Evolutionary conservation across 2,888 invertebrate species (phyloP).

Genomic region (Microplitis deprimator): DNA sequence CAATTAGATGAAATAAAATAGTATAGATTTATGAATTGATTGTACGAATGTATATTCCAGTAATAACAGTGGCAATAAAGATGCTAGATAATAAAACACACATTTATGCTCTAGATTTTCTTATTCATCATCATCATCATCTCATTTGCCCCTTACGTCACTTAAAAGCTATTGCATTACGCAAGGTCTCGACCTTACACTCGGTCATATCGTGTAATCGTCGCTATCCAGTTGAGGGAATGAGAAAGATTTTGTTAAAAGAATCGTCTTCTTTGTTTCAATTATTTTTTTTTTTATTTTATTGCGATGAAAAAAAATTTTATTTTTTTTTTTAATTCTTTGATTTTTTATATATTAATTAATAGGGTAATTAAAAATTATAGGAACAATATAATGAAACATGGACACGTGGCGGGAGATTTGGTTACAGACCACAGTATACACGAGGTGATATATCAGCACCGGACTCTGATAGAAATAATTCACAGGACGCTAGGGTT

Average conservation of each 20-base stretch:
- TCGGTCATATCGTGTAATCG: constrained; percentile 41
- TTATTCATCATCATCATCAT: constrained; percentile 39
- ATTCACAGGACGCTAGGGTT: constrained; percentile 12
- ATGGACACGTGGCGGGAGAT: constrained; percentile 36
- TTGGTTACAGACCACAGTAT: constrained; percentile 15
- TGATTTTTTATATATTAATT: too few species aligned
- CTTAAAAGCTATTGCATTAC: constrained; percentile 46
- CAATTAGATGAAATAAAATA: too few species aligned
- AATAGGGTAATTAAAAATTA: neutral
- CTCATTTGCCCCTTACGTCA: constrained; percentile 50
- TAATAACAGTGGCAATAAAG: neutral
- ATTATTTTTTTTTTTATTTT: too few species aligned
- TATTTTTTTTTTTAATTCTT: neutral
- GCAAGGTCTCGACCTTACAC: constrained; percentile 53
- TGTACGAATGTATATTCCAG: neutral
- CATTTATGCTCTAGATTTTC: constrained; percentile 40
- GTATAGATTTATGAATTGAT: too few species aligned
- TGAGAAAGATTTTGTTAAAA: constrained; percentile 3
- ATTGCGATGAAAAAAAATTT: neutral
- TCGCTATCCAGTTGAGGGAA: constrained; percentile 16
- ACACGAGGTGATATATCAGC: constrained; percentile 45
- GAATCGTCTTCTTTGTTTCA: too few species aligned
- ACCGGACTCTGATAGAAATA: constrained; percentile 34
- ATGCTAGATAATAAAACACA: constrained; percentile 22
- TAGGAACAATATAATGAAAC: constrained; percentile 3